Conservation (phyloP, 2,113 vertebrate genomes). For the Melanostigma gelatinosum region DNA sequence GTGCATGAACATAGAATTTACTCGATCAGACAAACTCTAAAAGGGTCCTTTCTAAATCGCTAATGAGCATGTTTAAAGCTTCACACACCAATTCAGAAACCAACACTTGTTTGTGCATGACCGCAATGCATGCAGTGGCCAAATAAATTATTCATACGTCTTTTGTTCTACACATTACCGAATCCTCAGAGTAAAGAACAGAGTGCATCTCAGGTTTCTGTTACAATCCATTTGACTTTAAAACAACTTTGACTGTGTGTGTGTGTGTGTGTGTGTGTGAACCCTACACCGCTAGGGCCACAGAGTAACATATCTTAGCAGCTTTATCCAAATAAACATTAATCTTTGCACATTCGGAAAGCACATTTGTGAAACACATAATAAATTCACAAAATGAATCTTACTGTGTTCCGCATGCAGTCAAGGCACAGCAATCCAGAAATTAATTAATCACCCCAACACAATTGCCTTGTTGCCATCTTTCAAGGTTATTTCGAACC, state of each 20-base stretch:
- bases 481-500: slow-evolving; percentile 66
- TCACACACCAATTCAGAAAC: slow-evolving; percentile 67
- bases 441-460: slow-evolving; percentile 71
- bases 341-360: slow-evolving; percentile 50
- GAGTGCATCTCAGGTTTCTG: slow-evolving; percentile 70
- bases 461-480: slow-evolving; percentile 62
- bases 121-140: slow-evolving; percentile 63
- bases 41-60: background rate
- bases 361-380: slow-evolving; percentile 55
- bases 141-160: slow-evolving; percentile 83
- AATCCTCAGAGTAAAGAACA: slow-evolving; percentile 72
- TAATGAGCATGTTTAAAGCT: slow-evolving; percentile 36
- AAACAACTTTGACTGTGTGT: slow-evolving; percentile 81
- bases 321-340: slow-evolving; percentile 66
- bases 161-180: slow-evolving; percentile 83
- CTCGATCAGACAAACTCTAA: background rate
- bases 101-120: slow-evolving; percentile 76
- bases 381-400: slow-evolving; percentile 67
- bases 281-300: slow-evolving; percentile 7
- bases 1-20: background rate
- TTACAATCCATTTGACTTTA: slow-evolving; percentile 86
- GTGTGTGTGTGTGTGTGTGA: slow-evolving; percentile 4
- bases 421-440: slow-evolving; percentile 49
- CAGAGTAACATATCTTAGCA: slow-evolving; percentile 51
- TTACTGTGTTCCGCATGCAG: slow-evolving; percentile 55